A percentile compares a stretch with the other conserved stretches of the same genome.
These are phyloP conservation scores for Campylomormyrus numenius DNA, from an alignment of 2,113 vertebrate genomes.

Conservation along the genomic window DNA sequence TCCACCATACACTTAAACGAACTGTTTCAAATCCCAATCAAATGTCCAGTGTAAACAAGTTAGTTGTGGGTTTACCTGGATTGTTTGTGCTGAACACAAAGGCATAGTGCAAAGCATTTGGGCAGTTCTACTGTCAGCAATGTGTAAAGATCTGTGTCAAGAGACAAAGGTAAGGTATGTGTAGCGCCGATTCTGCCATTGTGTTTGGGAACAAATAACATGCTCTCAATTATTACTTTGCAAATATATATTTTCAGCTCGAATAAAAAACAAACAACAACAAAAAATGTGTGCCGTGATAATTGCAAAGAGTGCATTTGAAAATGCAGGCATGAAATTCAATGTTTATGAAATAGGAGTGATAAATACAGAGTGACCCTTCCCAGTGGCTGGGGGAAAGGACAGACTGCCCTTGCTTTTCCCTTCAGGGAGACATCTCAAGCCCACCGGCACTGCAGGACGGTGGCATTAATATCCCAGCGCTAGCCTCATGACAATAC, in stretches of 20 bases:
- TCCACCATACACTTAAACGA: slow-evolving; percentile 39
- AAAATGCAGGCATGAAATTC: slow-evolving; percentile 8
- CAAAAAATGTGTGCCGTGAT: not conserved
- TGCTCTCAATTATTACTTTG: not conserved
- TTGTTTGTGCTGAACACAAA: slow-evolving; percentile 44
- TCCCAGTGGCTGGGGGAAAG: slow-evolving; percentile 53
- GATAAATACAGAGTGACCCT: slow-evolving; percentile 65
- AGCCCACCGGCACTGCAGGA: slow-evolving; percentile 56
- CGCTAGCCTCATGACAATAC: slow-evolving; percentile 61
- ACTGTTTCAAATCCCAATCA: slow-evolving; percentile 59
- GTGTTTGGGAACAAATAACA: not conserved
- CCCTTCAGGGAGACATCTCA: slow-evolving; percentile 60
- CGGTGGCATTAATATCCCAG: slow-evolving; percentile 64
- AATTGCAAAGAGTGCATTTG: slow-evolving; percentile 29
- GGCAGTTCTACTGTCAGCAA: not conserved
- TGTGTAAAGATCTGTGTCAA: not conserved
- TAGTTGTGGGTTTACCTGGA: slow-evolving; percentile 42
- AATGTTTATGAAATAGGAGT: slow-evolving; percentile 34
- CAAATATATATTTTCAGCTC: slow-evolving; percentile 2
- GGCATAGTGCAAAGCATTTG: slow-evolving; percentile 54
- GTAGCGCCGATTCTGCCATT: not conserved
- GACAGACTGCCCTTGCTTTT: slow-evolving; percentile 52
- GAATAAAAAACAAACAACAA: not conserved
- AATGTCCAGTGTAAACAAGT: slow-evolving; percentile 59
- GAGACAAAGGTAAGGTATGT: not conserved